A percentile compares a stretch with the other conserved stretches of the same genome.
Conservation (phyloP, 2,797 vertebrate species). For the Crypturellus tataupa region DNA sequence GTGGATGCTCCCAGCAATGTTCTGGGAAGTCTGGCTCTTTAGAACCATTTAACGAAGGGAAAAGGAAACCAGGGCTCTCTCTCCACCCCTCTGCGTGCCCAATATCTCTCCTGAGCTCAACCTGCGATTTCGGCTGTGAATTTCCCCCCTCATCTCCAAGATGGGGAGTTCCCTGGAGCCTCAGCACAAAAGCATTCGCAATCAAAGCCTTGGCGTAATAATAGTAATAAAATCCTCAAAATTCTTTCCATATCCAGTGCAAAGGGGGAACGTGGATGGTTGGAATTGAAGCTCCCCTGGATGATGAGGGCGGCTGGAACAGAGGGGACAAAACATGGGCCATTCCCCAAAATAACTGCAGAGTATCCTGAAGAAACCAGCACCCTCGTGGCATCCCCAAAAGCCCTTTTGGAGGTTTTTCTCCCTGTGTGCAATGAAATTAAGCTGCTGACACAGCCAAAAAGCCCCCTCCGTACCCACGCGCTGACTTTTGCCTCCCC, state of each 20-base stretch:
- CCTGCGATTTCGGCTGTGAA: background rate
- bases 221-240: background rate
- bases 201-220: conserved; percentile 14
- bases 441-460: background rate
- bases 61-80: background rate
- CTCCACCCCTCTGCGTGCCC: background rate
- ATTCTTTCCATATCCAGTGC: background rate
- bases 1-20: conserved; percentile 39
- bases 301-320: background rate
- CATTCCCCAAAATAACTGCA: fast-evolving
- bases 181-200: conserved; percentile 45
- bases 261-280: background rate
- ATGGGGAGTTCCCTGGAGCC: conserved; percentile 43
- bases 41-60: background rate
- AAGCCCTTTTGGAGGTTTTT: background rate
- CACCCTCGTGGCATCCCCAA: background rate
- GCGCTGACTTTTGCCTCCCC: conserved; percentile 11
- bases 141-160: conserved; percentile 7
- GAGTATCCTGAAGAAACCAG: background rate
- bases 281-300: background rate
- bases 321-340: background rate
- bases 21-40: conserved; percentile 47
- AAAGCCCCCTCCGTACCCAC: background rate
- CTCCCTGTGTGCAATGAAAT: background rate
- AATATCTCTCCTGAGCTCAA: background rate